phyloP scores from a whole-genome alignment of 2,797 vertebrate genomes.

The Sitta carolinensis region DNA sequence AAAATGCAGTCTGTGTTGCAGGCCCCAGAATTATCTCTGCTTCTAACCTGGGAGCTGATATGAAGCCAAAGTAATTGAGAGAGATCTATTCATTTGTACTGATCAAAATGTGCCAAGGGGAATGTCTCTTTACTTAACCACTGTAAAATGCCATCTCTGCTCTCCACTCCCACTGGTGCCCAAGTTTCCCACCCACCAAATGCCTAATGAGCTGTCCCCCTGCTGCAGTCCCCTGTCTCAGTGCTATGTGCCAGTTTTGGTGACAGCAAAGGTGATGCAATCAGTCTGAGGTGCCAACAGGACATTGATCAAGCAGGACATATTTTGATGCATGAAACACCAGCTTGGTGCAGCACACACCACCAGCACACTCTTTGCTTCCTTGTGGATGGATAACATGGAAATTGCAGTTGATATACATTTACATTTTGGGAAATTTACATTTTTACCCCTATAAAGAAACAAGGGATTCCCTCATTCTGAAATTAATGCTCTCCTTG shows the following conservation, averaged over 20 bases:
- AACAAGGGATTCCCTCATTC: conserved; percentile 62
- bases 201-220: background rate
- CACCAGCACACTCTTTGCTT: background rate
- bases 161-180: background rate
- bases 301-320: background rate
- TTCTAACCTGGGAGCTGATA: conserved; percentile 9
- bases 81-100: background rate
- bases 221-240: background rate
- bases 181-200: background rate
- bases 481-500: conserved; percentile 31
- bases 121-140: background rate
- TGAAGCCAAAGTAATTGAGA: background rate
- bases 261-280: background rate
- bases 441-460: conserved; percentile 14
- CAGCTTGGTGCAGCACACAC: background rate
- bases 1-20: conserved; percentile 11
- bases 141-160: background rate
- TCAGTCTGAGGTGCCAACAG: background rate
- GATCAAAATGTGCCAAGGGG: background rate
- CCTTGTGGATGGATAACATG: background rate
- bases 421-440: conserved; percentile 26
- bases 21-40: conserved; percentile 14
- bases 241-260: fast-evolving
- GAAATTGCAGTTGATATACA: background rate
- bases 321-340: background rate